Percentiles rank a stretch among this genome's conserved stretches.
Evolutionary conservation across 1,140 invertebrate genomes (phyloP).

Genomic region (Philaenus spumarius): DNA sequence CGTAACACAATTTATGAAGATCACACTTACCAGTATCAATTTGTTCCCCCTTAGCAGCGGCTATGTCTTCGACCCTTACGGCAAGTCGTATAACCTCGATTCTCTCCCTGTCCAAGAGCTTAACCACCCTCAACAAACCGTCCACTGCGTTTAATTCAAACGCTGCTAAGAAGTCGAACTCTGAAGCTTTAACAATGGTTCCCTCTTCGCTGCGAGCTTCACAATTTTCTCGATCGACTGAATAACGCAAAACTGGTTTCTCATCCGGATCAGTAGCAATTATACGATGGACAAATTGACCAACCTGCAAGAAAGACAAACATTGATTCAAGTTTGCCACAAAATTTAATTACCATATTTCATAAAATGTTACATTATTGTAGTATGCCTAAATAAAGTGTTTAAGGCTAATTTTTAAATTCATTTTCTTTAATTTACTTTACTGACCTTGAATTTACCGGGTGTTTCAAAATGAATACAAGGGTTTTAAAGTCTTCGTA

Average conservation of each 20-base stretch:
- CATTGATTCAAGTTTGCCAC: neutral
- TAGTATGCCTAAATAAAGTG: too few relatives aligned
- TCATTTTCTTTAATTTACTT: too few relatives aligned
- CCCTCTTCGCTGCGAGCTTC: constrained; percentile 76
- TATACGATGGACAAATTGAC: constrained; percentile 57
- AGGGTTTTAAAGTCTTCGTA: too few relatives aligned
- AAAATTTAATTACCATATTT: constrained; percentile 31
- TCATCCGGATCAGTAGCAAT: constrained; percentile 73
- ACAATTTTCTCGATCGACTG: constrained; percentile 59
- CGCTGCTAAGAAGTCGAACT: constrained; percentile 62
- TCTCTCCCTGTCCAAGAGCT: constrained; percentile 72
- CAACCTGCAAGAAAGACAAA: constrained; percentile 46
- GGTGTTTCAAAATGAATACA: too few relatives aligned
- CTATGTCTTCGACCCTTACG: constrained; percentile 77
- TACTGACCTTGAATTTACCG: too few relatives aligned
- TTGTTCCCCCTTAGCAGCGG: constrained; percentile 65
- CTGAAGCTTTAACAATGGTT: constrained; percentile 54
- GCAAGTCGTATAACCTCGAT: constrained; percentile 71
- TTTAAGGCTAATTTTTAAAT: too few relatives aligned
- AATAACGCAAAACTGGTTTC: constrained; percentile 65
- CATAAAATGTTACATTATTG: too few relatives aligned
- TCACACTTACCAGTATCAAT: constrained; percentile 55
- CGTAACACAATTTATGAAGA: too few relatives aligned
- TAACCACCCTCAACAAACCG: constrained; percentile 59
- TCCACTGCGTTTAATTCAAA: constrained; percentile 70